These are phyloP conservation scores for Brassicogethes aeneus DNA, from an alignment of 2,888 invertebrate species.

Conservation along the genomic window DNA sequence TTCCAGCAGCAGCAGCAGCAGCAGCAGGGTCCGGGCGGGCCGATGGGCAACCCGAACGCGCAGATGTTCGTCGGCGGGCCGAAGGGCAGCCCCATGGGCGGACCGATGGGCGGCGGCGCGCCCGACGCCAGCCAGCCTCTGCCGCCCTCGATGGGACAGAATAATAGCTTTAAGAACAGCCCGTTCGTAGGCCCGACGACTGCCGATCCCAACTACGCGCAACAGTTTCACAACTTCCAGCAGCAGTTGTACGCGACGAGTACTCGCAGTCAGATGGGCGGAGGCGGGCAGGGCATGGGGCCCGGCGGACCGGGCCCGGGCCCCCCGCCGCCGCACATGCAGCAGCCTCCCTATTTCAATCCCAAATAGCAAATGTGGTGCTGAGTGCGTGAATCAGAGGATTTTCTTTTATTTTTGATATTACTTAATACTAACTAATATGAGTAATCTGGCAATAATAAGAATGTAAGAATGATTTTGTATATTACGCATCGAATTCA, in stretches of 20 bases:
- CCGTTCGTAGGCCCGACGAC: conserved; percentile 80
- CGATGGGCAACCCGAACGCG: conserved; percentile 42
- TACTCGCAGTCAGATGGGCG: conserved; percentile 53
- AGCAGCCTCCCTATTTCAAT: conserved; percentile 42
- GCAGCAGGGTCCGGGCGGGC: conserved; percentile 37
- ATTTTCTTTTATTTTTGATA: conserved; percentile 42
- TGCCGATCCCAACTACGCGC: conserved; percentile 86
- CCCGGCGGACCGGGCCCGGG: conserved; percentile 21
- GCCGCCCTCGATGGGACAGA: conserved; percentile 71
- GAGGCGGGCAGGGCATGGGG: conserved; percentile 33
- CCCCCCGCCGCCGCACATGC: conserved; percentile 34
- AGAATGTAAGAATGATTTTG: conserved; percentile 35
- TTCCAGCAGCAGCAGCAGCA: too few relatives aligned
- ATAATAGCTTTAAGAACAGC: conserved; percentile 61
- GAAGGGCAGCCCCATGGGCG: conserved; percentile 39
- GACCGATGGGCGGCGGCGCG: conserved; percentile 48
- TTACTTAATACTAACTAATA: conserved; percentile 40
- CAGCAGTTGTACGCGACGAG: conserved; percentile 89
- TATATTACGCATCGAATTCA: conserved; percentile 39
- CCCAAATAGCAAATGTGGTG: conserved; percentile 40
- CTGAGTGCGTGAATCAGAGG: conserved; percentile 37
- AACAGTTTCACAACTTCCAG: conserved; percentile 93
- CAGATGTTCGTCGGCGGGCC: conserved; percentile 51
- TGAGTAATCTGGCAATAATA: conserved; percentile 40
- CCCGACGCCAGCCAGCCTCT: conserved; percentile 63